phyloP scores from a whole-genome alignment of 2,888 invertebrate species.

The Pandemis corylana region DNA sequence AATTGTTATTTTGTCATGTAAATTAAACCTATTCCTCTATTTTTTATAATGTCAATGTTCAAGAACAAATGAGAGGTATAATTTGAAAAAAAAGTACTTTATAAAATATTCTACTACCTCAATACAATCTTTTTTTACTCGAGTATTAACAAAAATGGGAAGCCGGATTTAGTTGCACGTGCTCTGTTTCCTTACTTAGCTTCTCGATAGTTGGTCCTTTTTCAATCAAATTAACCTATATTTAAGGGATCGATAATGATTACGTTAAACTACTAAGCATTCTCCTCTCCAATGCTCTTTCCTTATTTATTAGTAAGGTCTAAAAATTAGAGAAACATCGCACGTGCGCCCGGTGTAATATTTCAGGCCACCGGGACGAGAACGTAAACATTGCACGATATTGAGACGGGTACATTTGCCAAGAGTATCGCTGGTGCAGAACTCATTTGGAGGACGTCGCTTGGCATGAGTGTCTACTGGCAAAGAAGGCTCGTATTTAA shows the following conservation, averaged over 20 bases:
- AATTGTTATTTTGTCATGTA: too few relatives aligned
- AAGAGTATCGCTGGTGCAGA: slow-evolving; percentile 25
- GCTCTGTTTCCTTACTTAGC: too few relatives aligned
- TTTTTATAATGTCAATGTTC: not conserved
- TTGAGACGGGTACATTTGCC: slow-evolving; percentile 50
- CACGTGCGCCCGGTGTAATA: slow-evolving; percentile 59
- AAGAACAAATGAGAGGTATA: not conserved
- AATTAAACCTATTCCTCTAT: not conserved
- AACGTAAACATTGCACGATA: slow-evolving; percentile 63
- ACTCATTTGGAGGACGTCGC: slow-evolving; percentile 27
- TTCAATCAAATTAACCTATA: not conserved
- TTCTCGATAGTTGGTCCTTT: not conserved
- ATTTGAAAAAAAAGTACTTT: too few relatives aligned
- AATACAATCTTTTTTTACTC: not conserved
- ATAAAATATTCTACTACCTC: too few relatives aligned
- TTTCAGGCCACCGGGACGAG: slow-evolving; percentile 53
- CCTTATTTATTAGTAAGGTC: slow-evolving; percentile 43
- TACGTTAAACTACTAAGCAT: slow-evolving; percentile 2
- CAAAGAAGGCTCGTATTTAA: slow-evolving; percentile 1
- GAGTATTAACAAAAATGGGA: too few relatives aligned
- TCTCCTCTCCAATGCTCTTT: slow-evolving; percentile 11
- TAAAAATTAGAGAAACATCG: slow-evolving; percentile 51
- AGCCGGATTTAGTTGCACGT: too few relatives aligned
- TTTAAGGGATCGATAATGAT: slow-evolving; percentile 16
- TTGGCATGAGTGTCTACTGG: slow-evolving; percentile 5